Base-by-base conservation (phyloP, 2,888 invertebrate species). In the Phalera bucephala region DNA sequence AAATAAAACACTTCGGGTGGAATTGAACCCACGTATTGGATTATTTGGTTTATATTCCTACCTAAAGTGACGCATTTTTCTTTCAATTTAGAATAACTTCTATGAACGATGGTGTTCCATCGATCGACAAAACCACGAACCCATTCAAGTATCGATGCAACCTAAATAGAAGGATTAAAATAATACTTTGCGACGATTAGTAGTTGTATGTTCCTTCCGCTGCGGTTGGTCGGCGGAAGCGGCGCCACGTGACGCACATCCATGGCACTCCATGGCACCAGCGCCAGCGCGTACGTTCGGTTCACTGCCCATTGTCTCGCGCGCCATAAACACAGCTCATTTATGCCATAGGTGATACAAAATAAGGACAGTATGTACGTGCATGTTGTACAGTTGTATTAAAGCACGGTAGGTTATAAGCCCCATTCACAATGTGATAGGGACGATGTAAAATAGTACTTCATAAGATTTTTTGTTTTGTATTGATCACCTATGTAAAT, bases 191-290 rank as follows among this genome's bases (percentile, higher is more conserved):
- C 44, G 50, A 46, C 59, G 52, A 58, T 58, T 62, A 60, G 54
- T 46, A 35, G 49, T 38, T 47, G 64, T 60, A 49, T 58, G 64
- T 72, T 75, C 77, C 80, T 80, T 84, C 85, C 82, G 80, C 46
- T 69, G 79, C 50, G 67, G 63, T 59, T 33, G 41, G 54, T 61
- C 63, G 55, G 43, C 75, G 79, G 80, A 84, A 81, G 66, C 45
- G 48, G 62, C 35, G 53, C 72, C 75, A 76, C 76, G 81, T 84
- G 82, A 82, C 72, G 72, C 75, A 77, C 69, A 72, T 73, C 10
- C 17, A 28, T 8, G 25, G 28, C n/a, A n/a, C n/a, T n/a, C n/a
- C n/a, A n/a, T n/a, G n/a, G n/a, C n/a, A n/a, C n/a, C n/a, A n/a
- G n/a, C 13, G 70, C 46, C 50, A 52, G 46, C 53, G 64, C 65